Percentiles rank a stretch among this genome's conserved stretches.
These are phyloP conservation scores for Masticophis lateralis DNA, from an alignment of 2,797 vertebrate genomes.

Conservation along the genomic window DNA sequence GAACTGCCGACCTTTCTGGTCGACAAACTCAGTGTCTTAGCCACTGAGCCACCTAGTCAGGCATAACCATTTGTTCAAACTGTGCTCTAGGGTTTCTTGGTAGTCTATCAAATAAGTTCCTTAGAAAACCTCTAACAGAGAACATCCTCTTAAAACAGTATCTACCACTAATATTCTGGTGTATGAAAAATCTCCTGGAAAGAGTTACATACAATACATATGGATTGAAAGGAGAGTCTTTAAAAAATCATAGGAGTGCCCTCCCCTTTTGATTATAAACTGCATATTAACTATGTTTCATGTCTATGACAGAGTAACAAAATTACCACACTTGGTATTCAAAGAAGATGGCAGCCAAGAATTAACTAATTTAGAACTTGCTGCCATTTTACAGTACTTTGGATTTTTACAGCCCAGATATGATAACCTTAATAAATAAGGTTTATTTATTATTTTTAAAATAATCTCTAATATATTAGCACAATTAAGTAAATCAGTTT, in stretches of 20 bases:
- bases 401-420: background rate
- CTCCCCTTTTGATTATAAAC: background rate
- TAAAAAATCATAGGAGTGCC: background rate
- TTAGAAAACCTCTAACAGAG: too few species aligned
- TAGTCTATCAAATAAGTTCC: background rate
- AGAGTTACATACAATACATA: background rate
- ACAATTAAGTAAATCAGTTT: background rate
- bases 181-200: background rate
- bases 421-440: background rate
- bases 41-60: too few species aligned
- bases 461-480: background rate
- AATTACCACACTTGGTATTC: background rate
- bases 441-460: background rate
- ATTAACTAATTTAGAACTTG: background rate
- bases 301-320: background rate
- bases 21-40: too few species aligned
- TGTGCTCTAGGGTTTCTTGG: background rate
- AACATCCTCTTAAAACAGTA: background rate
- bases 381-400: background rate
- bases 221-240: too few species aligned
- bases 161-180: background rate
- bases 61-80: background rate
- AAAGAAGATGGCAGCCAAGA: background rate
- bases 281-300: background rate
- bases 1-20: too few species aligned